Conservation (phyloP, 2,888 invertebrate species). For the Lepidonotus clava region DNA sequence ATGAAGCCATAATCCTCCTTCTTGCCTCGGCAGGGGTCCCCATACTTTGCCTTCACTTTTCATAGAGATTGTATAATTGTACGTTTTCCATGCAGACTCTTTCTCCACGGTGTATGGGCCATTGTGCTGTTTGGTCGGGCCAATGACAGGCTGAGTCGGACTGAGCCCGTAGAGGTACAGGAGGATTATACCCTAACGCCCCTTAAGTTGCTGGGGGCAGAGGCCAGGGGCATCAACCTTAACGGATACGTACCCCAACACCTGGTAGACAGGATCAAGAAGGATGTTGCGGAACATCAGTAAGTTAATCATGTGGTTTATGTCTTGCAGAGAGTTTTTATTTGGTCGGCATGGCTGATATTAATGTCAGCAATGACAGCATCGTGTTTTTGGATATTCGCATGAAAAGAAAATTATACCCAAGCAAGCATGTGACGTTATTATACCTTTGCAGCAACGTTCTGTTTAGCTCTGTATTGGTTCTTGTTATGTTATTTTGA, state of each 20-base stretch:
- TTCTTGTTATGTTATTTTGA: too few relatives aligned
- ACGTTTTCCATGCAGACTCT: neutral
- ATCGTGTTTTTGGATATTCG: too few relatives aligned
- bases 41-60: too few relatives aligned
- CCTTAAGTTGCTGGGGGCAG: conserved; percentile 13
- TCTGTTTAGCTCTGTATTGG: too few relatives aligned
- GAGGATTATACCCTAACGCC: neutral
- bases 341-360: neutral
- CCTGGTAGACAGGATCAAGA: neutral
- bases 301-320: too few relatives aligned
- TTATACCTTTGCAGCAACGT: too few relatives aligned
- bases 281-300: conserved; percentile 15
- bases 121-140: neutral
- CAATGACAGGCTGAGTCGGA: neutral
- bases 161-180: neutral
- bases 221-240: conserved; percentile 26
- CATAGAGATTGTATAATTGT: too few relatives aligned
- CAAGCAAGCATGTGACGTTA: too few relatives aligned
- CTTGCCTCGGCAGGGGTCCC: too few relatives aligned
- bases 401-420: too few relatives aligned
- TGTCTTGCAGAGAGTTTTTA: too few relatives aligned
- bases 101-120: neutral
- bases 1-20: too few relatives aligned
- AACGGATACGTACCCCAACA: conserved; percentile 32
- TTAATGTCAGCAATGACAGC: neutral